Evolutionary conservation across 2,888 invertebrate species (phyloP).

Genomic region (Lamellibrachia satsuma): DNA sequence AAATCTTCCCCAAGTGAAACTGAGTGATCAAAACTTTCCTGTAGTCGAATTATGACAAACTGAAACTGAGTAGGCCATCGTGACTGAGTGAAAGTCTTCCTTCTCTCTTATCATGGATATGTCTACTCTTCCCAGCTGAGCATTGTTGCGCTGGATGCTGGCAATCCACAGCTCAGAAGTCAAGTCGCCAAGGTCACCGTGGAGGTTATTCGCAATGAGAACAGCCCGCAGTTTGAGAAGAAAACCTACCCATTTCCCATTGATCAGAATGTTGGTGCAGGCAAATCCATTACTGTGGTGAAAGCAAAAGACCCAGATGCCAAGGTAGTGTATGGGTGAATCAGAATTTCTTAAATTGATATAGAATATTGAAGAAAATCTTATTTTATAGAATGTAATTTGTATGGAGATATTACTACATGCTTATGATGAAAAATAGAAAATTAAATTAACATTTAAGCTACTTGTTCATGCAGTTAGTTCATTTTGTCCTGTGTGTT

Average conservation of each 20-base stretch:
- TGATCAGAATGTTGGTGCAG: conserved; percentile 45
- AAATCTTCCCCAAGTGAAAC: neutral
- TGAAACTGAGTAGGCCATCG: neutral
- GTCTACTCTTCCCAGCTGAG: conserved; percentile 27
- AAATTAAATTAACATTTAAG: neutral
- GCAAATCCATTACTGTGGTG: conserved; percentile 45
- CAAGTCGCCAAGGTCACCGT: conserved; percentile 47
- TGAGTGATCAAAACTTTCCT: neutral
- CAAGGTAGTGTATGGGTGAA: conserved; percentile 38
- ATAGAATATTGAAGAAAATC: neutral
- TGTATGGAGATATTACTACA: neutral
- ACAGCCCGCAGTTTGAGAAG: conserved; percentile 46
- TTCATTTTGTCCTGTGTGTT: neutral
- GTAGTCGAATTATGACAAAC: neutral
- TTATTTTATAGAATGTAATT: neutral
- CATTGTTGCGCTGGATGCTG: conserved; percentile 37
- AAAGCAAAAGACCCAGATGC: conserved; percentile 53
- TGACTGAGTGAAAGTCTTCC: neutral
- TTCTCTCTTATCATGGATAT: neutral
- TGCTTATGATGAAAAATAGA: neutral
- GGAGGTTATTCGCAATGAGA: conserved; percentile 52
- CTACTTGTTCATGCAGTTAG: too few relatives aligned
- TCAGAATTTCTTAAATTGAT: neutral
- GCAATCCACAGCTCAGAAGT: conserved; percentile 35
- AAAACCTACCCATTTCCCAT: conserved; percentile 33